These are phyloP conservation scores for Capreolus pygargus DNA, from an alignment of 2,113 vertebrate species.

Conservation along the genomic window DNA sequence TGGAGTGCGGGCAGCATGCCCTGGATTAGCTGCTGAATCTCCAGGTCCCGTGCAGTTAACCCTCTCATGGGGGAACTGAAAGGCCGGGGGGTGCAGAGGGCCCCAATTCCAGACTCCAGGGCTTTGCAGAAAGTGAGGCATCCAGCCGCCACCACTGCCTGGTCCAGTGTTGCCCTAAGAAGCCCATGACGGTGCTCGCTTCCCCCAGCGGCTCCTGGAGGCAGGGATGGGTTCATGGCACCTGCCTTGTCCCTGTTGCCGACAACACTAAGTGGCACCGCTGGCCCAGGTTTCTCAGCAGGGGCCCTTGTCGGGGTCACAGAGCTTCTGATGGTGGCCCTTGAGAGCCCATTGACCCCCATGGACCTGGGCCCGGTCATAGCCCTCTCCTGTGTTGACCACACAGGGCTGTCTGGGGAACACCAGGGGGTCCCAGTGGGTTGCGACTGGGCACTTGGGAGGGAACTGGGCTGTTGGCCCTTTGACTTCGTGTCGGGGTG, in stretches of 20 bases:
- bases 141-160: accelerated
- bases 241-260: accelerated
- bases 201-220: background rate
- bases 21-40: accelerated
- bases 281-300: background rate
- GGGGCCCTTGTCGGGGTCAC: background rate
- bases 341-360: accelerated
- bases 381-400: accelerated
- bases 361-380: accelerated
- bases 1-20: accelerated
- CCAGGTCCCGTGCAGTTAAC: accelerated
- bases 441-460: accelerated
- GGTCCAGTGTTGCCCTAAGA: too few species aligned
- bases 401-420: accelerated
- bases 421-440: background rate
- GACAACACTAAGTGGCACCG: accelerated
- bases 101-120: background rate
- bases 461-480: accelerated
- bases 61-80: accelerated
- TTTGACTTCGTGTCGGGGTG: accelerated
- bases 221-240: accelerated
- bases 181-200: background rate
- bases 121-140: accelerated
- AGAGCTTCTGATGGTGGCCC: background rate
- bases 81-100: accelerated